These are phyloP conservation scores for Adelphocoris suturalis DNA, from an alignment of 2,888 invertebrate genomes.

Conservation along the genomic window DNA sequence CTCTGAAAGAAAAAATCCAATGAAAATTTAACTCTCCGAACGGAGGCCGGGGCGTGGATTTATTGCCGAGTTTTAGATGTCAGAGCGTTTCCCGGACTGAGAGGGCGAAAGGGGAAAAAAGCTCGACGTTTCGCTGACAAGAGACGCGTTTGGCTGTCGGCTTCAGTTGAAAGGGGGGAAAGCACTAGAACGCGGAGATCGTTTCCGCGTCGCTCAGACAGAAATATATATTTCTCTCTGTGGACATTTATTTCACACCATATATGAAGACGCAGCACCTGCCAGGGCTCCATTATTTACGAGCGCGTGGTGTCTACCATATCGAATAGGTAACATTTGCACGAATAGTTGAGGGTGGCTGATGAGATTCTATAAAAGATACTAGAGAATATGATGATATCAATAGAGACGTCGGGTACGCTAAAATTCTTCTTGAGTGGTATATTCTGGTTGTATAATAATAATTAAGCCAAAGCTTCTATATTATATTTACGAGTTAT, in stretches of 20 bases:
- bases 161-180: slow-evolving; percentile 24
- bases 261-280: slow-evolving; percentile 17
- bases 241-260: not conserved
- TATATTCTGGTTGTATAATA: too few species aligned
- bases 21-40: slow-evolving; percentile 35
- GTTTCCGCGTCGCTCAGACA: not conserved
- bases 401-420: too few species aligned
- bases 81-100: slow-evolving; percentile 20
- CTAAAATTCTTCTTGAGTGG: too few species aligned
- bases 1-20: not conserved
- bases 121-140: slow-evolving; percentile 43
- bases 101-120: slow-evolving; percentile 23
- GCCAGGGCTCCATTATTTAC: not conserved
- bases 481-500: too few species aligned
- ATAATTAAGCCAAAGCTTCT: too few species aligned
- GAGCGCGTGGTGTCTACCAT: too few species aligned
- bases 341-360: too few species aligned
- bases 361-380: too few species aligned
- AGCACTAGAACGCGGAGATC: slow-evolving; percentile 17
- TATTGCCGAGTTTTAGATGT: slow-evolving; percentile 37
- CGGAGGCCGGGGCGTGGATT: slow-evolving; percentile 3
- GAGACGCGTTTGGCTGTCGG: slow-evolving; percentile 42
- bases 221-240: slow-evolving; percentile 8
- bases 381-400: too few species aligned
- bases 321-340: too few species aligned